Base-by-base conservation (phyloP, 2,888 invertebrate species). In the Spodoptera picta region DNA sequence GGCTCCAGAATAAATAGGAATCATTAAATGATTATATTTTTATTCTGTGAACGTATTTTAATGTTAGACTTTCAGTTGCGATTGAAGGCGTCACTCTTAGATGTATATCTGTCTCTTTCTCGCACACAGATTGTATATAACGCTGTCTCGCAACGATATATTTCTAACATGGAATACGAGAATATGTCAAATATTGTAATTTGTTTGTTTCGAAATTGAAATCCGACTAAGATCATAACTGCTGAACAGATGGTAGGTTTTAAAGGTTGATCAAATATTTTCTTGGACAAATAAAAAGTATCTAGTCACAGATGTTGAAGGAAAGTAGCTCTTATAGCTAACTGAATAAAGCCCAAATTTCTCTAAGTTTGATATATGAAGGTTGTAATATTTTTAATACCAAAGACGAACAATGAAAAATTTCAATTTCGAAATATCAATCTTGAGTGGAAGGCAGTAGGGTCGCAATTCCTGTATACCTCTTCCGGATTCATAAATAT, bases 401-500 rank as follows among this genome's bases (percentile, higher is more conserved):
- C 73, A 72, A 55, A 66, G 47, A 73, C 24, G 36, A 7, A 9
- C 36, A 36, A 36, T 9, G 4, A 6, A 36, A 27, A 36, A 9
- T 36, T 36, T 36, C 36, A 36, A 36, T 36, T 36, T 36, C 36
- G 36, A 36, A 36, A 36, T 36, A 36, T 36, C 36, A 9, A 36
- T 7, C 36, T 7, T 36, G 36, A 36, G 36, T 36, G 9, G 5
- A 36, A 36, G 36, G 36, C 7, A 7, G 6, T 36, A 36, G 36
- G 36, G 36, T 36, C 36, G 36, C 36, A 7, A 36, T 36, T 7
- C 27, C 36, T 57, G 48, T 61, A 31, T 62, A 65, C 46, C 48
- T 83, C 77, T 85, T 83, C 77, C 71, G 55, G 14, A 67, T 75
- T 62, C 49, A 59, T 60, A n/a, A 48, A 79, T 79, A 75, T 73